A percentile compares a stretch with the other conserved stretches of the same genome.
Conservation (phyloP, 92 coral and sea anemone species). For the Galaxea fascicularis region DNA sequence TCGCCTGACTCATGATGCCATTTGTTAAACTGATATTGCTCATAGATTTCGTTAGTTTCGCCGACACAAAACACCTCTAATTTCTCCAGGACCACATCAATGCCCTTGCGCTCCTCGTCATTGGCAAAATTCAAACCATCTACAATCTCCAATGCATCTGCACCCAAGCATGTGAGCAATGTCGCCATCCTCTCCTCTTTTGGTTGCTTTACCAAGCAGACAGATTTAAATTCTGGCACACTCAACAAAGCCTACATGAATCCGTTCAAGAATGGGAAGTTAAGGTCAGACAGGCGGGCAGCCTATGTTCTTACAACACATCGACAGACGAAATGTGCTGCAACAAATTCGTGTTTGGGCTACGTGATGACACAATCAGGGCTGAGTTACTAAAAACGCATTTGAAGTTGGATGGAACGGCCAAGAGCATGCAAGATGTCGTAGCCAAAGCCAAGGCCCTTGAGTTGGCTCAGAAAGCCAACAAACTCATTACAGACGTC, state of each 20-base stretch:
- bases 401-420: slow-evolving; percentile 24
- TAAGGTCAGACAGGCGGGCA: no score
- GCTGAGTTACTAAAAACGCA: slow-evolving; percentile 51
- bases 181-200: slow-evolving; percentile 58
- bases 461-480: no score
- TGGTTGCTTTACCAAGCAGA: slow-evolving; percentile 19
- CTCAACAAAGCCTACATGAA: no score
- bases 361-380: slow-evolving; percentile 24
- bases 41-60: slow-evolving; percentile 51
- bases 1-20: slow-evolving; percentile 42
- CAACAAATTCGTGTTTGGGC: no score
- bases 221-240: no score
- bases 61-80: slow-evolving; percentile 47
- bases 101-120: slow-evolving; percentile 37
- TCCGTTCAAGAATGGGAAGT: no score
- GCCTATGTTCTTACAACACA: no score
- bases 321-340: no score
- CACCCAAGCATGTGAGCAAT: slow-evolving; percentile 62
- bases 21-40: slow-evolving; percentile 41
- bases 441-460: no score
- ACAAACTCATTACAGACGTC: no score
- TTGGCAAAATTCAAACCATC: slow-evolving; percentile 55
- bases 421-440: slow-evolving; percentile 29
- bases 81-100: slow-evolving; percentile 54
- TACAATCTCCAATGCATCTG: slow-evolving; percentile 55